Evolutionary conservation across 2,888 invertebrate species (phyloP).

Genomic region (Hydrotaea cyrtoneurina): DNA sequence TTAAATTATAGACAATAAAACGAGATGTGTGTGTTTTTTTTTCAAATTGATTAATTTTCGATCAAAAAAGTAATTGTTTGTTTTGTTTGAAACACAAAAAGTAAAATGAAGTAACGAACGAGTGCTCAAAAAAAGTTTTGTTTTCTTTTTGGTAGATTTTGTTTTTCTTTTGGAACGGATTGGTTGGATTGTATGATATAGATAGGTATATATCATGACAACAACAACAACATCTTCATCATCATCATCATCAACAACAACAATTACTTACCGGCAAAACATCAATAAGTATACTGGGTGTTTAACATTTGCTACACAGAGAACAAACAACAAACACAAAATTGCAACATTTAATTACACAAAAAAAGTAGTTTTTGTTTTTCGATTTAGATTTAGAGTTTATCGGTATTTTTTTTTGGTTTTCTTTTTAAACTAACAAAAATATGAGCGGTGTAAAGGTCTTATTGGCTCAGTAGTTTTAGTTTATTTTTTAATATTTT

Average conservation of each 20-base stretch:
- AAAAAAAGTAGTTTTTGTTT: conserved; percentile 56
- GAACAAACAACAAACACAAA: conserved; percentile 73
- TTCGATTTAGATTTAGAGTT: conserved; percentile 51
- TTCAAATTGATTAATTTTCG: not conserved
- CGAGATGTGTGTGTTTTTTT: not conserved
- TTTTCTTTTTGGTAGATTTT: conserved; percentile 52
- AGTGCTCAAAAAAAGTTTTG: conserved; percentile 68
- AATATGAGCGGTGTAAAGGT: conserved; percentile 18
- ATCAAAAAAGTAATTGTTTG: conserved; percentile 64
- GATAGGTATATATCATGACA: conserved; percentile 19
- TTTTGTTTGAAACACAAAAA: conserved; percentile 42
- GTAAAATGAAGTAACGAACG: conserved; percentile 42
- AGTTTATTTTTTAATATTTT: conserved; percentile 8
- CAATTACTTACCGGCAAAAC: conserved; percentile 78
- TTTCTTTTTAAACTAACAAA: conserved; percentile 22
- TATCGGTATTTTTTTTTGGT: conserved; percentile 20
- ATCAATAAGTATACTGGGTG: conserved; percentile 79
- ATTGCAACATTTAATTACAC: conserved; percentile 77
- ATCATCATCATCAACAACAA: conserved; percentile 50
- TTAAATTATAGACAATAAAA: conserved; percentile 20
- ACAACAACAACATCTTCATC: conserved; percentile 13
- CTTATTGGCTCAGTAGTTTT: not conserved
- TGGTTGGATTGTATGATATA: conserved; percentile 52
- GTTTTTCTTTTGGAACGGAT: conserved; percentile 44
- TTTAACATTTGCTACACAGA: conserved; percentile 80